These are phyloP conservation scores for Norana najaformis DNA, from an alignment of 2,888 invertebrate species.

Conservation along the genomic window DNA sequence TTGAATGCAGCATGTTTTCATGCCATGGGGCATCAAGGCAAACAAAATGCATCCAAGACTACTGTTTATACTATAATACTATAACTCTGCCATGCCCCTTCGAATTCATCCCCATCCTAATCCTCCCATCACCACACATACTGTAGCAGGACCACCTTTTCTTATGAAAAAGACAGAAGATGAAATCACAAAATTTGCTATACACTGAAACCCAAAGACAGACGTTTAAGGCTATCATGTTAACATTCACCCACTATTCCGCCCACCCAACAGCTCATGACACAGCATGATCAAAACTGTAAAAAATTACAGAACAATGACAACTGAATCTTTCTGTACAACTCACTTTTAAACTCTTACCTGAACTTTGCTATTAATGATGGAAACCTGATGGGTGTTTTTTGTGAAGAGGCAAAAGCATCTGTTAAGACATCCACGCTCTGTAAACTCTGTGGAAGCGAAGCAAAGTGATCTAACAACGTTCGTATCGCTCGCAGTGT, in stretches of 20 bases:
- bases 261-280: too few species aligned
- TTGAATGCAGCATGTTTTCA: too few species aligned
- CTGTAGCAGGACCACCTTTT: too few species aligned
- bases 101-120: too few species aligned
- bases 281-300: neutral
- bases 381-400: constrained; percentile 52
- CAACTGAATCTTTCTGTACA: neutral
- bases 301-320: neutral
- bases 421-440: constrained; percentile 46
- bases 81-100: too few species aligned
- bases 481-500: constrained; percentile 49
- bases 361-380: constrained; percentile 55
- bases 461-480: constrained; percentile 50
- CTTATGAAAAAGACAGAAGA: too few species aligned
- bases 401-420: constrained; percentile 50
- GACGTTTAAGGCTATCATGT: too few species aligned
- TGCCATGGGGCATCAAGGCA: too few species aligned
- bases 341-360: constrained; percentile 38
- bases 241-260: neutral
- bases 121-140: too few species aligned
- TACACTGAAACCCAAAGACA: neutral
- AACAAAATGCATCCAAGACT: too few species aligned
- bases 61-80: too few species aligned
- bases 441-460: constrained; percentile 40
- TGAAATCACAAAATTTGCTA: too few species aligned